Base-by-base conservation (phyloP, 2,113 vertebrate genomes). In the Cricetomys ansorgei region DNA sequence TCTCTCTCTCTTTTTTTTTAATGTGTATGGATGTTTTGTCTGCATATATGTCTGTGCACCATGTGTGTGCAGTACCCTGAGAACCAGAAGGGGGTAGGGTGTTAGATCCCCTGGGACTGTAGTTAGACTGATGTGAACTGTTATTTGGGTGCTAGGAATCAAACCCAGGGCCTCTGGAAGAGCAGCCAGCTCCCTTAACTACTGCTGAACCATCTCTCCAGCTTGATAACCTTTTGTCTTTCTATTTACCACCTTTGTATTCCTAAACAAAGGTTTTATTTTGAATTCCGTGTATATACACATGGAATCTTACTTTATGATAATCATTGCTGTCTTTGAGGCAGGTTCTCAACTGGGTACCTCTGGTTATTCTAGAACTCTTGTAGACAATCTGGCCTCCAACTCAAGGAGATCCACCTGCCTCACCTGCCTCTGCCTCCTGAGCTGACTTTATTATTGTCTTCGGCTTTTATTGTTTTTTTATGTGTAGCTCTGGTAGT, bases 191-290 rank as follows among this genome's bases (percentile, higher is more conserved):
- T 25, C 29, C 29, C 31, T 65, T 48, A 50, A 59, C 59, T 65
- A 16, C n/a, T 62, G 15, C 23, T 21, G 43, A 85, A 34, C 31
- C 17, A 7, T 50, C 43, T 85, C 62, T 37, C 40, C 29, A 85
- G 40, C 16, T 23, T 21, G 29, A 21, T 67, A 48, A 31, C 4
- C 80, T 81, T 88, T 85, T 92, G n/a, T 96, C 92, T 85, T 91
- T 88, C 45, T 31, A 21, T 88, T 91, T 96, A 45, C 65, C 9
- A 70, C 13, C 16, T 96, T 88, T 62, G 43, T 96, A 37, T 86
- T 7, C 23, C 13, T 95, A 34, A 57, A 19, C 69, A 70, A 7
- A 67, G 57, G 55, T 94, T 95, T 96, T 88, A 23, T 34, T 95
- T 96, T 77, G 31, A 43, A 29, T 92, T 97, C 70, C 94, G 11